phyloP scores from a whole-genome alignment of 2,888 invertebrate genomes.

The Corythucha ciliata region DNA sequence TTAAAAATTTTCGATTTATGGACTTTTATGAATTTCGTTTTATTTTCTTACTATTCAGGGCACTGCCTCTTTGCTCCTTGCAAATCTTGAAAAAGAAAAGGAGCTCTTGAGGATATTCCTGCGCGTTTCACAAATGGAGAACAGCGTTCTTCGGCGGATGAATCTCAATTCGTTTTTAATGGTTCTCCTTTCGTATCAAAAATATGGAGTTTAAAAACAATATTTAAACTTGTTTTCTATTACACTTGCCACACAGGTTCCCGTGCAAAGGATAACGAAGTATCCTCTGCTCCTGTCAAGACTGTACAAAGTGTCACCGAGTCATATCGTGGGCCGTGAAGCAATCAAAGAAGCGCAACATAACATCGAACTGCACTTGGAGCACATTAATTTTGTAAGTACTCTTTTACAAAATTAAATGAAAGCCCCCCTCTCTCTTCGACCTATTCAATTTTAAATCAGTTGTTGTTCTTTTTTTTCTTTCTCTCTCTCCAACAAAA shows the following conservation, averaged over 20 bases:
- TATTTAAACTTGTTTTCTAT: background rate
- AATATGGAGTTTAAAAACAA: background rate
- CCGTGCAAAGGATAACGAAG: constrained; percentile 93
- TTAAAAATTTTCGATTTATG: background rate
- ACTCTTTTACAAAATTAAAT: constrained; percentile 11
- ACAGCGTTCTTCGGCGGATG: constrained; percentile 83
- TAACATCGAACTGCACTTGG: constrained; percentile 84
- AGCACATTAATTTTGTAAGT: constrained; percentile 77
- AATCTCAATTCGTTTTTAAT: constrained; percentile 95
- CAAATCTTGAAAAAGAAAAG: constrained; percentile 88
- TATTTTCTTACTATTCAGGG: no score
- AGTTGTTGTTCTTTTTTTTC: background rate
- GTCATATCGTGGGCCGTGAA: constrained; percentile 72
- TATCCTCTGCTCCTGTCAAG: constrained; percentile 87
- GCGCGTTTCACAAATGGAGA: constrained; percentile 94
- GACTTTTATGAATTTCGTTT: no score
- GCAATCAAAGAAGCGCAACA: constrained; percentile 78
- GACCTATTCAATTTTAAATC: background rate
- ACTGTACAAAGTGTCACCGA: constrained; percentile 80
- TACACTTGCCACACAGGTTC: constrained; percentile 50
- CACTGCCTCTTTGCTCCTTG: constrained; percentile 73
- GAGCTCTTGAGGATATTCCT: constrained; percentile 88
- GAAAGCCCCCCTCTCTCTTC: background rate
- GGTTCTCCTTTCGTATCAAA: constrained; percentile 48
- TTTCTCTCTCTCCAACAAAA: no score